Percentiles rank a stretch among this genome's conserved stretches.
These are phyloP conservation scores for Mormyrops boulengeri DNA, from an alignment of 2,797 vertebrate species.

Conservation along the genomic window DNA sequence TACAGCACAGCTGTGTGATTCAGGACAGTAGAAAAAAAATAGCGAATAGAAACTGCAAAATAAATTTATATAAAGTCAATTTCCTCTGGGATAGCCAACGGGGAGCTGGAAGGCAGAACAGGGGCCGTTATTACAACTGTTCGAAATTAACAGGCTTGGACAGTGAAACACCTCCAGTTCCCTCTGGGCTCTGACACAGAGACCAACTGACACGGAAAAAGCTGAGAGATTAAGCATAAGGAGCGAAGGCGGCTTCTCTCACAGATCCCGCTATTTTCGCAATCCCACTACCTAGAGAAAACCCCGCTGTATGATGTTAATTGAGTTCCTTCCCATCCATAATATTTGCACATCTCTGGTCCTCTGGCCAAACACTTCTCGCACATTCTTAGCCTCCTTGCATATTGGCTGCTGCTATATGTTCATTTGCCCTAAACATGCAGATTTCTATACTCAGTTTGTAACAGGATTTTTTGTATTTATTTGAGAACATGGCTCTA, in stretches of 20 bases:
- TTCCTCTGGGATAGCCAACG: not conserved
- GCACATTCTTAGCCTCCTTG: not conserved
- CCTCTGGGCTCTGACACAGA: not conserved
- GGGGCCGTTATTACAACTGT: not conserved
- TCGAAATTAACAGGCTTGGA: not conserved
- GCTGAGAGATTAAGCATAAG: not conserved
- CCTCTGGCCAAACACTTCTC: not conserved
- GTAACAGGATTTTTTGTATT: not conserved
- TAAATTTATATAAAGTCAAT: not conserved
- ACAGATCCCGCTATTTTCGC: not conserved
- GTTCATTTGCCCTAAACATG: not conserved
- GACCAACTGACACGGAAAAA: not conserved
- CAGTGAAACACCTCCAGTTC: not conserved
- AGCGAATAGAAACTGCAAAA: not conserved
- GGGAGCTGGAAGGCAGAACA: not conserved
- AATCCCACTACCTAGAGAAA: not conserved
- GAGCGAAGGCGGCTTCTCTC: not conserved
- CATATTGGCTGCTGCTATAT: not conserved
- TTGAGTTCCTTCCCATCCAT: not conserved
- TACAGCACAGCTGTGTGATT: not conserved
- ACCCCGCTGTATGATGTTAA: not conserved
- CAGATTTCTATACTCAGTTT: not conserved
- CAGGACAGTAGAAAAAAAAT: not conserved
- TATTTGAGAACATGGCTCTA: not conserved
- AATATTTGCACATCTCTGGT: not conserved